These are phyloP conservation scores for Epistrophella euchroma DNA, from an alignment of 2,888 invertebrate species.

Conservation along the genomic window DNA sequence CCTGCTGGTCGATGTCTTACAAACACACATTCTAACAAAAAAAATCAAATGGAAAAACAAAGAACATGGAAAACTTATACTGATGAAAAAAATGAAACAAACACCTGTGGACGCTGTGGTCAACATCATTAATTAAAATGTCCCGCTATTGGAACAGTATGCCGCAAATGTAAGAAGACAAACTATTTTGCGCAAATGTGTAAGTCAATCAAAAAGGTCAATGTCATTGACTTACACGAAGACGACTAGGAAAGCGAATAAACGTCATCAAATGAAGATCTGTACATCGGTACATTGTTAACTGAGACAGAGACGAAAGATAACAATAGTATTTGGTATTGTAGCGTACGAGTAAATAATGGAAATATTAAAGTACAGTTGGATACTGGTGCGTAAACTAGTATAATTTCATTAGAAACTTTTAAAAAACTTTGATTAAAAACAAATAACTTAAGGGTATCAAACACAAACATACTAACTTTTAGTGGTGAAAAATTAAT, in stretches of 20 bases:
- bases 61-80: too few relatives aligned
- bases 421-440: conserved; percentile 37
- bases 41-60: too few relatives aligned
- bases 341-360: conserved; percentile 36
- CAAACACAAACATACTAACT: conserved; percentile 32
- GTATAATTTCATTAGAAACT: conserved; percentile 21
- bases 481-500: conserved; percentile 36
- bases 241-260: conserved; percentile 8
- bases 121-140: conserved; percentile 22
- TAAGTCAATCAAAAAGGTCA: conserved; percentile 26
- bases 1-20: too few relatives aligned
- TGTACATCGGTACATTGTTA: conserved; percentile 24
- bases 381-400: conserved; percentile 37
- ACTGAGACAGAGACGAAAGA: conserved; percentile 12
- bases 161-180: conserved; percentile 31
- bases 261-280: conserved; percentile 45
- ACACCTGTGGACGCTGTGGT: conserved; percentile 5
- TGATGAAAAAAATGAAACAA: conserved; percentile 18
- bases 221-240: conserved; percentile 14
- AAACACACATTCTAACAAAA: too few relatives aligned
- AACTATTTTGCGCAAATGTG: conserved; percentile 36
- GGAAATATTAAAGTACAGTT: conserved; percentile 39
- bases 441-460: conserved; percentile 15
- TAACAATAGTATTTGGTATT: conserved; percentile 40
- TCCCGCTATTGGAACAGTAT: conserved; percentile 24